Base-by-base conservation (phyloP, 2,888 invertebrate genomes). In the Leptura quadrifasciata region DNA sequence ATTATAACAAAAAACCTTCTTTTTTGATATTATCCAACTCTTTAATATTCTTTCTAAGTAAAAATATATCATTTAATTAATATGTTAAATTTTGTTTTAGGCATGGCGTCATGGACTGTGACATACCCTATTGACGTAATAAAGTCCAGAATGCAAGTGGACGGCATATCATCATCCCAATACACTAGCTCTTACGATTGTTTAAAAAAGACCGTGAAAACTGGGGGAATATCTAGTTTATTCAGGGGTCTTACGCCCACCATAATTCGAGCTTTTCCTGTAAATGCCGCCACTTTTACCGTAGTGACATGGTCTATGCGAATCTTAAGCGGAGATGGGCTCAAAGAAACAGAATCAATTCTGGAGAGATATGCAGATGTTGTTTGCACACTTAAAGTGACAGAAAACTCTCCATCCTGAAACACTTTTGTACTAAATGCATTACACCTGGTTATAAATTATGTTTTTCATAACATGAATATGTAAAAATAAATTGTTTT, bases 281-380 rank as follows among this genome's bases (percentile, higher is more conserved):
- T 95, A 78, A 98, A 98, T 88, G 98, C 97, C 0, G 96, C 96
- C 4, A 97, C 96, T 76, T 98, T 98, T 88, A 93, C 95, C 39
- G 96, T 96, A 0, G 97, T 97, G 71, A 93, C 94, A 24, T 95
- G 94, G 94, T 93, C 94, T 1, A 92, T 96, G 88, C 90, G 93
- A 68, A 85, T 92, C 18, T 81, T 85, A 17, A 78, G 82, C 6
- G 75, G 76, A 9, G 67, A 77, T 10, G 63, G 52, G 9, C 21
- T 72, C 18, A 61, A 72, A 2, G 76, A 73, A 17, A 76, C 80
- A 1, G 81, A 81, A 60, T 54, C 63, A 27, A 60, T 81, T 54
- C 78, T 82, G 77, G 81, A 69, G 67, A 78, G 78, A 76, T 83
- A 78, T 75, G 76, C 80, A 12, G 84, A 83, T 71, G 82, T 77